Base-by-base conservation (phyloP, 2,113 vertebrate species). In the Gambusia holbrooki region DNA sequence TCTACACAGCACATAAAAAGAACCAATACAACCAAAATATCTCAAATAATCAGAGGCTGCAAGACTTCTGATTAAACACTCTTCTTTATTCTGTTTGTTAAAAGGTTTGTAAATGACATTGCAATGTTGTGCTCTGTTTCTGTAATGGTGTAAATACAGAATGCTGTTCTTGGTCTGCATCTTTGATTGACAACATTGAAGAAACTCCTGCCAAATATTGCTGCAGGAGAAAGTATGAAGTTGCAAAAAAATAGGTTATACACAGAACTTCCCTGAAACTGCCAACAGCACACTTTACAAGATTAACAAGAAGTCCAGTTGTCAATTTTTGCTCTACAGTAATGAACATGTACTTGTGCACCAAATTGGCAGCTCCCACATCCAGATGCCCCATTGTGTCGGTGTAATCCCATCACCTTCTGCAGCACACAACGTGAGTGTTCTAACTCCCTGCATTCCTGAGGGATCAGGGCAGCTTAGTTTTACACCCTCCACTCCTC, bases 391-490 rank as follows among this genome's bases (percentile, higher is more conserved):
- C 62, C 64, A 72, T 33, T 40, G 71, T 61, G 75, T 68, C 37
- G 64, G 2, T 70, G 37, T 89, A 84, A 88, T 90, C 87, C 63
- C 66, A 80, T 91, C 85, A 82, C 51, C 78, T 81, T 67, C 82
- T 79, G 75, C 72, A 76, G 40, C 69, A 60, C 74, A 83, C 70
- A 73, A 62, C 70, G 74, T 82, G 64, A 75, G 35, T 7, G 40
- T 80, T 40, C 71, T 30, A 25, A 65, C 74, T 62, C 60, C 5
- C 15, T 42, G 70, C 66, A 45, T 10, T 63, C 48, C 74, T 69
- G 30, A 69, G 13, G 85, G 80, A 82, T 86, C 67, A 68, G 75
- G 64, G 69, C 30, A 25, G 87, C 72, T 84, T 77, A 67, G 77
- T 4, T 15, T 77, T 75, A 48, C 30, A 9, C 42, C 74, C 48